Percentiles rank a stretch among this genome's conserved stretches.
Conservation (phyloP, 2,888 invertebrate species). For the Morinoia aosen region DNA sequence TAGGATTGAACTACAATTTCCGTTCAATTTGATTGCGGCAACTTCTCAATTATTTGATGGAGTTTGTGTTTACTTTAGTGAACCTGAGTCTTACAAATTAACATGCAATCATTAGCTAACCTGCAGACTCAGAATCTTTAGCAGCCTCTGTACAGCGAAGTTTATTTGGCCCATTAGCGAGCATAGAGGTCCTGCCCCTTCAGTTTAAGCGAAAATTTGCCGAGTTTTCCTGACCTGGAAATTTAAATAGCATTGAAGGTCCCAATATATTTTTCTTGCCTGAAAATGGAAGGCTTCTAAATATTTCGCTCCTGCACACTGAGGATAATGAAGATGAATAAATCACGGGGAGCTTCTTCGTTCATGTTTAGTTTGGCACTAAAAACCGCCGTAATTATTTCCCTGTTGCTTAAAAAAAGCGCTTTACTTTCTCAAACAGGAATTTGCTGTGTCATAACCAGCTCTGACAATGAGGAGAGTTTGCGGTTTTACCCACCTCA, state of each 20-base stretch:
- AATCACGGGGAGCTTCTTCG: background rate
- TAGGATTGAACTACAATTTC: no score
- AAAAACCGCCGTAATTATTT: background rate
- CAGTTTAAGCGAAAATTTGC: background rate
- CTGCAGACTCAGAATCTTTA: background rate
- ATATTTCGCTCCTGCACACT: background rate
- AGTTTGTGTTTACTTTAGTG: background rate
- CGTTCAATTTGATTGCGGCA: no score
- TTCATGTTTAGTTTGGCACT: background rate
- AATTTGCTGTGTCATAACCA: background rate
- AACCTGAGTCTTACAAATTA: background rate
- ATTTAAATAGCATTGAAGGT: background rate
- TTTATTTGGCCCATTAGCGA: background rate
- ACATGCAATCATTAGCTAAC: background rate
- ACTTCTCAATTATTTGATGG: background rate
- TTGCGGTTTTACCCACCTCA: background rate
- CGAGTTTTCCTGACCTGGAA: background rate
- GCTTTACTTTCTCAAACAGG: background rate
- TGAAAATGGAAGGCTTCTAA: background rate
- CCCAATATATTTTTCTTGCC: background rate
- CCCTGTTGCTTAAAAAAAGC: background rate
- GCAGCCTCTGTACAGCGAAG: background rate
- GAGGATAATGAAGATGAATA: background rate
- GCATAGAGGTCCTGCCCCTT: background rate
- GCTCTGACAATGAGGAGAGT: background rate